These are phyloP conservation scores for Collichthys lucidus DNA, from an alignment of 2,113 vertebrate species.

Conservation along the genomic window DNA sequence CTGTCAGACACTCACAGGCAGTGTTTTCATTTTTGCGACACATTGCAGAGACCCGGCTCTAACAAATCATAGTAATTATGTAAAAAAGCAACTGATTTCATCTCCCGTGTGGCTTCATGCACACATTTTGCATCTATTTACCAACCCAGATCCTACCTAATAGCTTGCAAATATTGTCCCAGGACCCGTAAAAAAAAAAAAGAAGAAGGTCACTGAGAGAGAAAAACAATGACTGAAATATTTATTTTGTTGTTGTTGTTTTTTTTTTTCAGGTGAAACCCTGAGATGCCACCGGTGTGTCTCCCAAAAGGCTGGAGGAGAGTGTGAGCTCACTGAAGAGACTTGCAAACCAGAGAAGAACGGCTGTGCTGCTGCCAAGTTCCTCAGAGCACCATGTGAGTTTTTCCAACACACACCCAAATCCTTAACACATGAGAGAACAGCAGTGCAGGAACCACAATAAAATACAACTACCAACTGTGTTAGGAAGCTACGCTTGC, in stretches of 20 bases:
- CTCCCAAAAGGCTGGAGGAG: constrained; percentile 58
- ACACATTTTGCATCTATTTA: not conserved
- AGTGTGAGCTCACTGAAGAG: constrained; percentile 61
- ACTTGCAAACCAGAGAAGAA: constrained; percentile 74
- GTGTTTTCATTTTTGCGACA: not conserved
- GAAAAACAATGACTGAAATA: not conserved
- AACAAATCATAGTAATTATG: not conserved
- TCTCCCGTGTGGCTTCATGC: not conserved
- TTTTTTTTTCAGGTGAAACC: constrained; percentile 65
- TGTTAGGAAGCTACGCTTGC: not conserved
- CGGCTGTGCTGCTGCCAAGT: constrained; percentile 70
- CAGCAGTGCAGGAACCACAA: too few relatives aligned
- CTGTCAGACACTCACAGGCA: not conserved
- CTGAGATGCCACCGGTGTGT: constrained; percentile 76
- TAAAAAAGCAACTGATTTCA: not conserved
- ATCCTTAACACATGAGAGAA: not conserved
- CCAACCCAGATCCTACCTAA: not conserved
- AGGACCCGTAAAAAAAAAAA: not conserved
- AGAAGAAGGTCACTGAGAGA: too few relatives aligned
- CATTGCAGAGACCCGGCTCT: not conserved
- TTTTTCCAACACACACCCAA: not conserved
- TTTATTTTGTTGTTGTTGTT: not conserved
- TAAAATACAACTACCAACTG: not conserved
- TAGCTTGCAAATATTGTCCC: not conserved
- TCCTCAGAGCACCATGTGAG: constrained; percentile 77